Evolutionary conservation across 2,113 vertebrate species (phyloP).

Genomic region (Peromyscus californicus): DNA sequence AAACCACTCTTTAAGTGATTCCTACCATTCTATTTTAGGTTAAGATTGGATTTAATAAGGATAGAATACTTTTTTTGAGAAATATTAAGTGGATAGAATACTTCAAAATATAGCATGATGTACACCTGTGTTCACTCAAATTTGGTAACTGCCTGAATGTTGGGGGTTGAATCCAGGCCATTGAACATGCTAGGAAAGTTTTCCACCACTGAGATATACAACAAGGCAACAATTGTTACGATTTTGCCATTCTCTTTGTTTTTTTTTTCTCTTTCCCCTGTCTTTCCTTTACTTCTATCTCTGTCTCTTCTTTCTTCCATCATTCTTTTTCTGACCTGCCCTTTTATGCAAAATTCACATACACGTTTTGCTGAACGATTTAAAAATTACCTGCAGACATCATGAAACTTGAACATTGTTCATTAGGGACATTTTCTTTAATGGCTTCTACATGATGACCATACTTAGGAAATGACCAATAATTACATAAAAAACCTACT

Average conservation of each 20-base stretch:
- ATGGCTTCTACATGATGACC: constrained; percentile 33
- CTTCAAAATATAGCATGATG: constrained; percentile 21
- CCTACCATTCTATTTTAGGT: not conserved
- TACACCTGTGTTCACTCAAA: not conserved
- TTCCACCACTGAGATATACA: not conserved
- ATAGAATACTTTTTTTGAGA: constrained; percentile 48
- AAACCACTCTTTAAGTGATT: not conserved
- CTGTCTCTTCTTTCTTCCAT: not conserved
- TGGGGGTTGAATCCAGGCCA: not conserved
- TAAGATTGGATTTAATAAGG: constrained; percentile 51
- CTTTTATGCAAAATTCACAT: not conserved
- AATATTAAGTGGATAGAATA: not conserved
- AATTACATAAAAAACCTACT: constrained; percentile 21
- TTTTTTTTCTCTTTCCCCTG: not conserved
- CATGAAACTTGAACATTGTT: not conserved
- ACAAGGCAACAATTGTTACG: not conserved
- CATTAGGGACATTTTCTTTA: constrained; percentile 9
- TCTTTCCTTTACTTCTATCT: not conserved
- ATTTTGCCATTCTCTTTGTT: not conserved
- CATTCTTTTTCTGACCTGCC: not conserved
- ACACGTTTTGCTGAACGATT: constrained; percentile 14
- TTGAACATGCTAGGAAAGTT: not conserved
- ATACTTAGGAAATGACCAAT: constrained; percentile 46
- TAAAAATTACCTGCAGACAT: constrained; percentile 1
- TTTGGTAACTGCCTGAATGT: not conserved